Evolutionary conservation across 2,797 vertebrate genomes (phyloP), one percentile per base, ranked within the genome.

Genomic region (Pseudotriccus pelzelni): DNA sequence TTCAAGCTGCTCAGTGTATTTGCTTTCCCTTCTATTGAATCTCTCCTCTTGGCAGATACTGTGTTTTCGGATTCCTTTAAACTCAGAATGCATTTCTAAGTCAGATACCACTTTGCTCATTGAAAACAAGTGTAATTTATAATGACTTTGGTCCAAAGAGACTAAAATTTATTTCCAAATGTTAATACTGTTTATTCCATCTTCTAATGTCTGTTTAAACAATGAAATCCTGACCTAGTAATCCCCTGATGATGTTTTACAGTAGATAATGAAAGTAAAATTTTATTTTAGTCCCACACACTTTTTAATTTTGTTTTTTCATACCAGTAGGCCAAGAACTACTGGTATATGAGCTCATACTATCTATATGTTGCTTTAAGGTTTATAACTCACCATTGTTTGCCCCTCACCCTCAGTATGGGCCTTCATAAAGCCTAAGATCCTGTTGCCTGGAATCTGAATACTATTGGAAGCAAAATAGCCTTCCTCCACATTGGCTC

Each of bases 351-450:
- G 21, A 90, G 28, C 32, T 66, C 41, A 9, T 25, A 19, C 44
- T 89, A 24, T 46, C 10, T 76, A 22, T 55, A 0, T 43, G 9
- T 67, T 88, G 43, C 46, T 81, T 77, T 77, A 49, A 58, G 52
- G 36, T 9, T 19, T 32, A 69, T 55, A 92, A 47, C 27, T 73
- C 62, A 23, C 30, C 5, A 15, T 28, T 90, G 30, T 36, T 84
- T 62, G 7, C 10, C 5, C 5, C 2, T 3, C 3, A 5, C 18
- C 12, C 14, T 13, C 10, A 5, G 7, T 37, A 15, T 64, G 11
- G 25, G 58, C 60, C 14, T 70, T 85, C 11, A 32, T 75, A 44
- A 89, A 84, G 18, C 36, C 37, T 81, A 78, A 75, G 87, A 85
- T 81, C 77, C 22, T 88, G 12, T 50, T 89, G 8, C 44, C 28